Base-by-base conservation (phyloP, 2,797 vertebrate genomes). In the Argya squamiceps region DNA sequence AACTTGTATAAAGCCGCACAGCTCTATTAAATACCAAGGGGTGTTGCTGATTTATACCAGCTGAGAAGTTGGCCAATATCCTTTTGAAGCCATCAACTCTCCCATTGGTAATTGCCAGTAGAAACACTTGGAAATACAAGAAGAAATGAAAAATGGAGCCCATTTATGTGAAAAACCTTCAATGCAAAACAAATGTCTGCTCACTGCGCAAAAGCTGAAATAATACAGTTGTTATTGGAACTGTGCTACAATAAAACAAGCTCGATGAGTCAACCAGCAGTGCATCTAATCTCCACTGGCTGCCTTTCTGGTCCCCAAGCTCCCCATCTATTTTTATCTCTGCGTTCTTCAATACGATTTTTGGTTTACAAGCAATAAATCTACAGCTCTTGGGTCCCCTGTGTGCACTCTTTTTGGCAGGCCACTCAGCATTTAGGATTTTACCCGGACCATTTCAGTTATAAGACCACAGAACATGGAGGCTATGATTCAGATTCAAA, bases 211-310 rank as follows among this genome's bases (percentile, higher is more conserved):
- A 96, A 97, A 96, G 95, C 94, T 96, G 94, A 95, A 97, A 94
- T 93, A 97, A 96, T 92, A 96, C 92, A 96, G 95, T 94, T 88
- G 73, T 97, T 97, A 95, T 95, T 97, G 96, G 95, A 97, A 84
- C 95, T 79, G 71, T 43, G 67, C 93, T 92, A 93, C 94, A 89
- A 91, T 96, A 97, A 97, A 97, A 96, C 81, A 96, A 94, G 95
- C 37, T 92, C 95, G 96, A 96, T 85, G 93, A 96, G 95, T 85
- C 96, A 96, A 95, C 89, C 92, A 59, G 89, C 92, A 98, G 96
- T 94, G 93, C 96, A 95, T 97, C 97, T 97, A 98, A 98, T 98
- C 97, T 97, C 82, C 49, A 77, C 94, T 97, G 98, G 96, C 97
- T 97, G 96, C 93, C 86, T 97, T 97, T 98, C 96, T 81, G 52